phyloP scores from a whole-genome alignment of 2,797 vertebrate genomes.

The Pogonophryne albipinna region DNA sequence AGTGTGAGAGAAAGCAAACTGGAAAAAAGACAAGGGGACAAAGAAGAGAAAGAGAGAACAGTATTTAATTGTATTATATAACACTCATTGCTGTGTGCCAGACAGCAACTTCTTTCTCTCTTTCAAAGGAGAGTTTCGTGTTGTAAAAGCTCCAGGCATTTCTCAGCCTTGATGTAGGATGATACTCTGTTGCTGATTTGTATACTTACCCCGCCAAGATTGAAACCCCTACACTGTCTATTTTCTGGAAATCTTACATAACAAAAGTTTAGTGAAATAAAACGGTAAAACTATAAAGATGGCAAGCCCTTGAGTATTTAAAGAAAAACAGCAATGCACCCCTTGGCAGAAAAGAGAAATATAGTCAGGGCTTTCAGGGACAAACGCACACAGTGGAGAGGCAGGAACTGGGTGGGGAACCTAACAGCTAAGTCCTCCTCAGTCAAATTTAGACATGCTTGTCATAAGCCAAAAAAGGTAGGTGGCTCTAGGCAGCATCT shows the following conservation, averaged over 20 bases:
- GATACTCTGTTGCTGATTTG: constrained; percentile 59
- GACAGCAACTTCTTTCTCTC: constrained; percentile 68
- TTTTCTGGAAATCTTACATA: constrained; percentile 44
- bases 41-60: constrained; percentile 46
- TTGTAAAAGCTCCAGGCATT: constrained; percentile 57
- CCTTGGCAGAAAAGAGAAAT: constrained; percentile 2
- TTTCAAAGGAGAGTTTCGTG: constrained; percentile 55
- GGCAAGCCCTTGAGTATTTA: constrained; percentile 24
- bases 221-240: constrained; percentile 35
- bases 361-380: constrained; percentile 14
- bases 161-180: constrained; percentile 62
- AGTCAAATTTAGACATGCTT: constrained; percentile 28
- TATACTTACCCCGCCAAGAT: constrained; percentile 45
- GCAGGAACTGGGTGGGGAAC: constrained; percentile 21
- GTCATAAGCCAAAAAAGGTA: constrained; percentile 19
- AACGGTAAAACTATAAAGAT: constrained; percentile 26
- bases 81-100: constrained; percentile 63
- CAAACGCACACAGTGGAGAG: not conserved
- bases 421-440: constrained; percentile 36
- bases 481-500: constrained; percentile 16
- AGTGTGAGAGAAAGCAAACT: constrained; percentile 43
- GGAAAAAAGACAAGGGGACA: constrained; percentile 38
- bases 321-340: constrained; percentile 25
- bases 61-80: constrained; percentile 78
- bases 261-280: constrained; percentile 36